Evolutionary conservation across 92 coral and sea anemone species (phyloP).

Genomic region (Palythoa grandiflora): DNA sequence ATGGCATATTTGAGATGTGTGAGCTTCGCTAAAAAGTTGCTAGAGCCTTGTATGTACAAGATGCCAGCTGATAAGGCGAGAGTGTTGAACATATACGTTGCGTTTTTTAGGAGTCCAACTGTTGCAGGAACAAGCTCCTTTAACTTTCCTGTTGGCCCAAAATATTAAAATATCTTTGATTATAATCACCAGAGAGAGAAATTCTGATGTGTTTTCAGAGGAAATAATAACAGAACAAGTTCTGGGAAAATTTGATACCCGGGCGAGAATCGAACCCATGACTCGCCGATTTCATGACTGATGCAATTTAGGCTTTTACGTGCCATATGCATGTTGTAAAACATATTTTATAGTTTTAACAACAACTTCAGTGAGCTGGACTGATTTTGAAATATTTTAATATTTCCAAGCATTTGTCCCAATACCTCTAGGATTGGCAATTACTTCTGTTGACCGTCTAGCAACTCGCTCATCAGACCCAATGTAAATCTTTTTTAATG

Average conservation of each 20-base stretch:
- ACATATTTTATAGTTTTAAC: no score
- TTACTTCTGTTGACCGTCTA: no score
- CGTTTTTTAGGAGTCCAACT: constrained; percentile 39
- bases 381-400: background rate
- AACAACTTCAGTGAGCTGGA: background rate
- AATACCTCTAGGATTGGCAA: no score
- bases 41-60: constrained; percentile 27
- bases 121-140: constrained; percentile 42
- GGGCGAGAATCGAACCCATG: no score
- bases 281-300: no score
- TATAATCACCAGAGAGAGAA: background rate
- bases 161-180: background rate
- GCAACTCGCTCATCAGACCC: no score
- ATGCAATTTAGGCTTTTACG: no score
- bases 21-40: constrained; percentile 21
- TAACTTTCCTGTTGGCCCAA: constrained; percentile 11
- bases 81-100: constrained; percentile 50
- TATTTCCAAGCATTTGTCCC: background rate
- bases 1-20: background rate
- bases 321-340: no score
- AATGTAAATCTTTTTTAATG: no score
- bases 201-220: no score
- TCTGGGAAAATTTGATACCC: no score
- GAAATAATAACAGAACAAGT: no score
- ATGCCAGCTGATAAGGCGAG: constrained; percentile 46